Conservation (phyloP, 2,113 vertebrate species). For the Ursus arctos region DNA sequence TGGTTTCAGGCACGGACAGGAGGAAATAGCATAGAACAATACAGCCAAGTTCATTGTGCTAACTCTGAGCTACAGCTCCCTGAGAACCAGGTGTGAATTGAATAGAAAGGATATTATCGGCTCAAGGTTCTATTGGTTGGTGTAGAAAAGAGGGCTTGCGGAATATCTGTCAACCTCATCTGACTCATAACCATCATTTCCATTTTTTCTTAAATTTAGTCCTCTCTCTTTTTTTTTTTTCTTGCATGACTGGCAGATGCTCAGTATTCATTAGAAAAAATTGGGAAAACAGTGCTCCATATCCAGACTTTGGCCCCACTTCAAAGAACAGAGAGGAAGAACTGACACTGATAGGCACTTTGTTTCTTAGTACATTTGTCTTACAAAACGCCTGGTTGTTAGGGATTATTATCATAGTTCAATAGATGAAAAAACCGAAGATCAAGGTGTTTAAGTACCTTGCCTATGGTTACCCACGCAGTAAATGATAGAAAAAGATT, state of each 20-base stretch:
- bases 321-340: not conserved
- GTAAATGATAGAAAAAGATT: not conserved
- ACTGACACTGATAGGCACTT: not conserved
- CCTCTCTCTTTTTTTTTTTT: not conserved
- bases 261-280: not conserved
- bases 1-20: conserved; percentile 83
- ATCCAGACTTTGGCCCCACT: not conserved
- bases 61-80: conserved; percentile 72
- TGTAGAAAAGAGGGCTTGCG: conserved; percentile 53
- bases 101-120: conserved; percentile 73
- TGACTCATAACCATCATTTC: conserved; percentile 34
- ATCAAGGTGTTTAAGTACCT: not conserved
- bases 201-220: conserved; percentile 43
- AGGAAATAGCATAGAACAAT: conserved; percentile 84
- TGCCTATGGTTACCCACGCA: not conserved
- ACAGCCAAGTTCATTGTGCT: conserved; percentile 82
- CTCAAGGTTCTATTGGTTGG: conserved; percentile 54
- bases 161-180: not conserved
- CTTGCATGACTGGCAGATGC: not conserved
- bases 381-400: conserved; percentile 6
- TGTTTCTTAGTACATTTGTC: not conserved
- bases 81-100: conserved; percentile 85
- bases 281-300: not conserved
- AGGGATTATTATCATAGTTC: not conserved
- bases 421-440: not conserved